Conservation (phyloP, 1,140 invertebrate genomes). For the Micrasema minimum region DNA sequence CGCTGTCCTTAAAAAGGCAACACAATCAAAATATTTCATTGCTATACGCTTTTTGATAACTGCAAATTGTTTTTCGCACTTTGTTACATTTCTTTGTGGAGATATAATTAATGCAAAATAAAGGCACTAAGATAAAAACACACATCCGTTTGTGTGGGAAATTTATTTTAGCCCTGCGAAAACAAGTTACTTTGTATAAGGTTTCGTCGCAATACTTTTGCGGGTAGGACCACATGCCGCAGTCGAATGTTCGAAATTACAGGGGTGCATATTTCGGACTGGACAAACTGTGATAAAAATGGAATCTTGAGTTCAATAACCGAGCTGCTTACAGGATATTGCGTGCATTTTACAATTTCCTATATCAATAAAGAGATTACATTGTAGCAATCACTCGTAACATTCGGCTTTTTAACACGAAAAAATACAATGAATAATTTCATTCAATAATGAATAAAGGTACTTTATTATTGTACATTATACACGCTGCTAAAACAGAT, state of each 20-base stretch:
- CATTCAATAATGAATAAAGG: too few relatives aligned
- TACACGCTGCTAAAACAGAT: too few relatives aligned
- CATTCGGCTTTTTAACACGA: too few relatives aligned
- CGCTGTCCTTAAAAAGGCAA: background rate
- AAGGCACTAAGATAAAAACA: background rate
- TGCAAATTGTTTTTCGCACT: background rate
- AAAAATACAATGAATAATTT: too few relatives aligned
- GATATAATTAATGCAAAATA: constrained; percentile 5
- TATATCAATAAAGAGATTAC: background rate
- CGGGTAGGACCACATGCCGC: background rate
- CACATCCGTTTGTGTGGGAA: background rate
- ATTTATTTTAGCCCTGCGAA: background rate
- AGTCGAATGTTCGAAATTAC: background rate
- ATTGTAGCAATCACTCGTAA: too few relatives aligned
- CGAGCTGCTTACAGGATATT: constrained; percentile 5
- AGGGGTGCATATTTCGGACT: constrained; percentile 34
- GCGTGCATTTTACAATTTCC: background rate
- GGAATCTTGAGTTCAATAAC: constrained; percentile 28
- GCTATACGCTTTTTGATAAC: too few relatives aligned
- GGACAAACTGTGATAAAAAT: constrained; percentile 29
- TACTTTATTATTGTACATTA: too few relatives aligned
- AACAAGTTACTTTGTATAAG: background rate
- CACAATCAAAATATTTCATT: background rate
- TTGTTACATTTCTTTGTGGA: constrained; percentile 7
- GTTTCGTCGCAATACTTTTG: background rate